These are phyloP conservation scores for Apomyelois bistriatella DNA, from an alignment of 2,888 invertebrate genomes.

Conservation along the genomic window DNA sequence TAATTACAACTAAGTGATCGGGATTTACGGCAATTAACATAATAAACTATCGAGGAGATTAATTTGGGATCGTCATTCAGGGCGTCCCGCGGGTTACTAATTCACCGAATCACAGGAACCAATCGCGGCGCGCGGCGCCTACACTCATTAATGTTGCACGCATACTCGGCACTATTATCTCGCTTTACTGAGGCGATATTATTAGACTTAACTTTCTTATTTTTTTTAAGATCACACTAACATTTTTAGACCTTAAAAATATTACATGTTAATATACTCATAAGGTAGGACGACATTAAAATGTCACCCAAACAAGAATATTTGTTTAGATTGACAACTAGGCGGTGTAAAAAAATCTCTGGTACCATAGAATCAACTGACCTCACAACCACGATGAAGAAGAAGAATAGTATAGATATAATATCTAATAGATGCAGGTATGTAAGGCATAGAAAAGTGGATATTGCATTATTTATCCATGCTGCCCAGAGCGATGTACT, in stretches of 20 bases:
- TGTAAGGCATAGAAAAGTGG: neutral
- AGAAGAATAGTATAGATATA: neutral
- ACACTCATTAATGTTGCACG: constrained; percentile 53
- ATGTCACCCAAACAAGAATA: too few relatives aligned
- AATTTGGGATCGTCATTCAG: constrained; percentile 38
- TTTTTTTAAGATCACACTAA: too few relatives aligned
- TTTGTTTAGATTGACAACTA: too few relatives aligned
- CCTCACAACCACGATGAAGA: too few relatives aligned
- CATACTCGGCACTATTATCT: constrained; percentile 35
- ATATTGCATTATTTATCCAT: neutral
- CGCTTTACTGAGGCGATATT: constrained; percentile 17
- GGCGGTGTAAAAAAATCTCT: too few relatives aligned
- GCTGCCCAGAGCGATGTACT: neutral
- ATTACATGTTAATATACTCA: too few relatives aligned
- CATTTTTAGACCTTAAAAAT: too few relatives aligned
- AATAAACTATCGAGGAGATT: constrained; percentile 38
- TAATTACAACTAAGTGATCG: constrained; percentile 4
- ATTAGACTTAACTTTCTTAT: neutral
- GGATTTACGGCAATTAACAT: constrained; percentile 22
- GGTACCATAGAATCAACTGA: too few relatives aligned
- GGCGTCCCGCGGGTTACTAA: constrained; percentile 35
- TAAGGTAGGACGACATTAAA: too few relatives aligned
- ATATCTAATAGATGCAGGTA: neutral
- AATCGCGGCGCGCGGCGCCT: constrained; percentile 50
- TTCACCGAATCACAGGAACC: constrained; percentile 39